A percentile compares a stretch with the other conserved stretches of the same genome.
Evolutionary conservation across 2,113 vertebrate species (phyloP).

Genomic region (Channa maculata): DNA sequence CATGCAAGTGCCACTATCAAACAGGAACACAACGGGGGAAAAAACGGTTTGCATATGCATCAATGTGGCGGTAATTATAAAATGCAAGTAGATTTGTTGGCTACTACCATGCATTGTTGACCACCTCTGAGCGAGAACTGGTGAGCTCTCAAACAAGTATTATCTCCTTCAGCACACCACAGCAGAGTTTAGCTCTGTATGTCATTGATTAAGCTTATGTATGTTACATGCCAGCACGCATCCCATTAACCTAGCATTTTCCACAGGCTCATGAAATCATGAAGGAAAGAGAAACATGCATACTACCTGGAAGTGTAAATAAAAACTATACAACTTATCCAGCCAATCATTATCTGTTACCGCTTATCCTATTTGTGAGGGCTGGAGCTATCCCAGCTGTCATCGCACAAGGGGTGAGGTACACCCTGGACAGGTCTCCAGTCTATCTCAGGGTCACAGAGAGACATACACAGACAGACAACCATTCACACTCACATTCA

Average conservation of each 20-base stretch:
- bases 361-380: no score
- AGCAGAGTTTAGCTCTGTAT: conserved; percentile 67
- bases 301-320: conserved; percentile 1
- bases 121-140: conserved; percentile 68
- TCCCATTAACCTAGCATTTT: conserved; percentile 48
- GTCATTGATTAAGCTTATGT: conserved; percentile 72
- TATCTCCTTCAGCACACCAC: conserved; percentile 70
- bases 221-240: conserved; percentile 62
- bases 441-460: no score
- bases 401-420: no score
- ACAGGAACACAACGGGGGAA: conserved; percentile 52
- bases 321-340: background rate
- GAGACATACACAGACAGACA: no score
- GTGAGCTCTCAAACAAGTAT: conserved; percentile 73
- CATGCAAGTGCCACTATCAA: conserved; percentile 68
- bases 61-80: conserved; percentile 74
- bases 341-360: no score
- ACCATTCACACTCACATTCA: no score
- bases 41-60: conserved; percentile 72
- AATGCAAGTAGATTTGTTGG: conserved; percentile 67
- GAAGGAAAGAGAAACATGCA: background rate
- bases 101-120: conserved; percentile 68
- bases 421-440: no score
- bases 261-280: conserved; percentile 36
- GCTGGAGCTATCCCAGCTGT: no score